Conservation (phyloP, 2,888 invertebrate species). For the Rhopalosiphum nymphaeae region DNA sequence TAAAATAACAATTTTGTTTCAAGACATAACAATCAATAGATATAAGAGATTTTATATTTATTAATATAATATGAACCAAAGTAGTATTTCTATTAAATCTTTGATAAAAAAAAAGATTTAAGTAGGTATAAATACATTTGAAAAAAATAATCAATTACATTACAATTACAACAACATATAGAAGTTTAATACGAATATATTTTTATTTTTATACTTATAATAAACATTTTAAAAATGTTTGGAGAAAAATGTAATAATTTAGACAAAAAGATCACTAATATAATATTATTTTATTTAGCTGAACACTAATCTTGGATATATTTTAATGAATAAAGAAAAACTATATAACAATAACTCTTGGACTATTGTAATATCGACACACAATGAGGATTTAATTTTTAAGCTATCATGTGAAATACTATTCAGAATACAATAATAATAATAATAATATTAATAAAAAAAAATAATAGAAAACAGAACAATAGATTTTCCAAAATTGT, state of each 20-base stretch:
- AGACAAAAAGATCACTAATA: background rate
- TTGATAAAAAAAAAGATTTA: background rate
- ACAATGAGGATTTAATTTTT: constrained; percentile 24
- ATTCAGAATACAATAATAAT: background rate
- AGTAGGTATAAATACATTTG: background rate
- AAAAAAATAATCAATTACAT: background rate
- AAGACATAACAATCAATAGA: background rate
- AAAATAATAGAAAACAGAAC: constrained; percentile 12
- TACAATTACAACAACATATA: background rate
- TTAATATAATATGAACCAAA: background rate
- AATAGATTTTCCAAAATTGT: constrained; percentile 47
- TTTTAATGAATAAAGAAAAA: constrained; percentile 31
- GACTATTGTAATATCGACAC: background rate
- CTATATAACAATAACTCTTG: constrained; percentile 37
- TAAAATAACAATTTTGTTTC: background rate
- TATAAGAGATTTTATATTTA: background rate
- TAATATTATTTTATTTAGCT: background rate
- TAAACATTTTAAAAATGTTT: background rate
- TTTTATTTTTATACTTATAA: background rate
- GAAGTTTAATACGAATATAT: background rate
- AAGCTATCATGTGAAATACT: constrained; percentile 21
- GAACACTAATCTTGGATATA: constrained; percentile 26
- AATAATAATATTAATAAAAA: background rate
- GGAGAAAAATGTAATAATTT: background rate
- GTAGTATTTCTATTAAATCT: background rate